Percentiles rank a stretch among this genome's conserved stretches.
Conservation (phyloP, 2,113 vertebrate genomes). For the Guaruba guarouba region DNA sequence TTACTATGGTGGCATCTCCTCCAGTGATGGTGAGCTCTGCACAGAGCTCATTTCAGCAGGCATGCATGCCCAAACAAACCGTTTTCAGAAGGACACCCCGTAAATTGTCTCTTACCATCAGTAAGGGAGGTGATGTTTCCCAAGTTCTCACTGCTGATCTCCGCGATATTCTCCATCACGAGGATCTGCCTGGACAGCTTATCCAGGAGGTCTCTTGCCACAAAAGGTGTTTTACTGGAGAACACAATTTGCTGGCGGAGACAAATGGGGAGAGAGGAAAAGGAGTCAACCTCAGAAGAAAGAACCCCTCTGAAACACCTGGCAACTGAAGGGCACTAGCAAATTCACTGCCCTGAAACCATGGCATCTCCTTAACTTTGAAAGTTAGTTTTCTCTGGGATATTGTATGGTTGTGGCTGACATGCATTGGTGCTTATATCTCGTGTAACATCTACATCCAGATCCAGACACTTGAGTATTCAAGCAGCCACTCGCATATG, state of each 20-base stretch:
- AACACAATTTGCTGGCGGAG: slow-evolving; percentile 82
- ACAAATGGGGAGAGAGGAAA: neutral
- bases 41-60: neutral
- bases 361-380: neutral
- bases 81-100: neutral
- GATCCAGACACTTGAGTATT: neutral
- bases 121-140: slow-evolving; percentile 80
- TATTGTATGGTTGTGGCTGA: neutral
- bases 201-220: slow-evolving; percentile 81
- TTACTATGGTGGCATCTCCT: neutral
- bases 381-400: neutral
- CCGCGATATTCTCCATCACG: slow-evolving; percentile 84
- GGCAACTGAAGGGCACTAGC: neutral
- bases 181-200: slow-evolving; percentile 85
- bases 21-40: neutral
- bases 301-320: neutral
- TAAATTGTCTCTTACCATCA: slow-evolving; percentile 79
- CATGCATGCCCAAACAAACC: rapidly evolving
- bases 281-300: neutral
- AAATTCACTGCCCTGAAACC: neutral
- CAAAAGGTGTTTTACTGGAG: slow-evolving; percentile 78
- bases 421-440: neutral
- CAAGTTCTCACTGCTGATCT: slow-evolving; percentile 85
- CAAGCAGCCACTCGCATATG: neutral
- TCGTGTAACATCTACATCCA: neutral